Percentiles rank a stretch among this genome's conserved stretches.
phyloP scores from a whole-genome alignment of 1,140 invertebrate species.

The Lordiphosa mommai region DNA sequence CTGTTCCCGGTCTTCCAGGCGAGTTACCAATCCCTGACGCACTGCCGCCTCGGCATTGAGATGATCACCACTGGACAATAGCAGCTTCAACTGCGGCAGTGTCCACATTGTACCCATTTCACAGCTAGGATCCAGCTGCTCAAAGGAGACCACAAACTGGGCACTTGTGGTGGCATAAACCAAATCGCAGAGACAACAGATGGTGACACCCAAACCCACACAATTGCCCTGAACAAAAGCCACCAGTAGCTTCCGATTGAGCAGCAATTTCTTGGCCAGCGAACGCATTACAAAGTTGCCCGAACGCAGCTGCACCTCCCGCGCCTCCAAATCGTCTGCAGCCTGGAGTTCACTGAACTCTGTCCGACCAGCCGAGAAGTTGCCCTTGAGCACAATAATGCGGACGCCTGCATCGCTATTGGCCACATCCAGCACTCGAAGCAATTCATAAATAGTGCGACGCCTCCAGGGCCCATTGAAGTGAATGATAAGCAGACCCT shows the following conservation, averaged over 20 bases:
- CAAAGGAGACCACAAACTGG: conserved; percentile 93
- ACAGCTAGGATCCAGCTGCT: conserved; percentile 87
- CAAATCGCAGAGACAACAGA: conserved; percentile 91
- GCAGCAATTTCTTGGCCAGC: conserved; percentile 90
- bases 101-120: conserved; percentile 92
- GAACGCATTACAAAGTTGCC: conserved; percentile 80
- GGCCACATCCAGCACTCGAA: conserved; percentile 49
- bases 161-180: conserved; percentile 92
- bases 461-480: conserved; percentile 86
- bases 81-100: conserved; percentile 90
- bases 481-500: conserved; percentile 81
- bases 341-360: conserved; percentile 78
- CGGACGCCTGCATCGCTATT: conserved; percentile 32
- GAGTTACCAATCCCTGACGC: conserved; percentile 85
- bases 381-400: conserved; percentile 60
- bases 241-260: conserved; percentile 93
- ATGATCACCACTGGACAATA: conserved; percentile 86
- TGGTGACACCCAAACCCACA: conserved; percentile 93
- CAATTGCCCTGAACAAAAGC: conserved; percentile 96
- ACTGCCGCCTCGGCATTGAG: conserved; percentile 88
- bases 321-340: conserved; percentile 19
- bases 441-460: conserved; percentile 55
- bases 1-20: conserved; percentile 82
- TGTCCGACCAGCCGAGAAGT: conserved; percentile 94
- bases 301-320: conserved; percentile 43